These are phyloP conservation scores for Peucedramus taeniatus DNA, from an alignment of 2,113 vertebrate genomes.

Conservation along the genomic window DNA sequence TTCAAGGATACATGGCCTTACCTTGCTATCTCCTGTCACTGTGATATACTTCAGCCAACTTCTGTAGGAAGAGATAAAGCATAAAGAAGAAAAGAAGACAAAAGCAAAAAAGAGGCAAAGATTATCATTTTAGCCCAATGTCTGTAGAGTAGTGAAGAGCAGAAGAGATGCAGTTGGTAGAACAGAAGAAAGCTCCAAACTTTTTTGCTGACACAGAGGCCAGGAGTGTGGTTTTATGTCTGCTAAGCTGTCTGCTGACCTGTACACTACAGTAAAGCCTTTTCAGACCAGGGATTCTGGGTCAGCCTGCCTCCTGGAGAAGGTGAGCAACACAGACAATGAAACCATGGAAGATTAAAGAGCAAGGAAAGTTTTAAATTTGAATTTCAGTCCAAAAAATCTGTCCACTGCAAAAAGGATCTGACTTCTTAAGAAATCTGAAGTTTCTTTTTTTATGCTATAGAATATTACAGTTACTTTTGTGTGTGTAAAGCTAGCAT, in stretches of 20 bases:
- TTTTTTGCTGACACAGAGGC: neutral
- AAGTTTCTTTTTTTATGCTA: neutral
- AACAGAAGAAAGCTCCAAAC: neutral
- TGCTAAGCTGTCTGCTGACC: neutral
- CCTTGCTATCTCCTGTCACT: neutral
- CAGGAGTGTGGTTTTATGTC: neutral
- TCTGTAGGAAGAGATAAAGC: neutral
- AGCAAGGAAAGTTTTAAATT: neutral
- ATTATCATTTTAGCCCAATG: neutral
- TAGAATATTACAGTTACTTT: neutral
- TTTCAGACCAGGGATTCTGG: neutral
- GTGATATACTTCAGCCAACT: neutral
- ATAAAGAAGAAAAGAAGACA: neutral
- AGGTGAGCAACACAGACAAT: neutral
- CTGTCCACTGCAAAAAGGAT: neutral
- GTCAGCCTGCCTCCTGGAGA: neutral
- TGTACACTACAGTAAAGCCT: neutral
- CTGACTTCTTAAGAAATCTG: neutral
- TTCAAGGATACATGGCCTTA: neutral
- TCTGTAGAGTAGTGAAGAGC: neutral
- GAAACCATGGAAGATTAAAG: slow-evolving; percentile 15
- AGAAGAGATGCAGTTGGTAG: neutral
- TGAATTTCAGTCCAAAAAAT: slow-evolving; percentile 3
- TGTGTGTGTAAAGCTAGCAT: neutral
- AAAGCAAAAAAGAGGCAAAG: neutral